Conservation (phyloP, 2,113 vertebrate species). For the Dasypus novemcinctus region DNA sequence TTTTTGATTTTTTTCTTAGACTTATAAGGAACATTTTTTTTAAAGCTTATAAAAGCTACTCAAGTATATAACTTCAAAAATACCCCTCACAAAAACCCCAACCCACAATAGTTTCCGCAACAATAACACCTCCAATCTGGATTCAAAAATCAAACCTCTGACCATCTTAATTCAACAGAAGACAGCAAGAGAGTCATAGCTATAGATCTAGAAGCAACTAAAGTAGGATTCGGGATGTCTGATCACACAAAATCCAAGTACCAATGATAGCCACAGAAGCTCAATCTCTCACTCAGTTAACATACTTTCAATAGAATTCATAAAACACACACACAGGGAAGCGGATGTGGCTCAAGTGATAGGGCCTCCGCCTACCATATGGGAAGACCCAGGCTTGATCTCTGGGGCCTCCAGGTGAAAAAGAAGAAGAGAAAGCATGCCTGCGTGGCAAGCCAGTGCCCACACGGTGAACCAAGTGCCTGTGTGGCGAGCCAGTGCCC, state of each 20-base stretch:
- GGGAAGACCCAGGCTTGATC: too few relatives aligned
- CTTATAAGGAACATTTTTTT: background rate
- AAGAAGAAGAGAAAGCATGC: too few relatives aligned
- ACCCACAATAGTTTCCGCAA: background rate
- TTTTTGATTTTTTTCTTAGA: too few relatives aligned
- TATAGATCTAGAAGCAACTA: background rate
- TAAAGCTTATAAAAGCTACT: conserved; percentile 37
- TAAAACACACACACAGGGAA: background rate
- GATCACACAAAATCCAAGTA: background rate
- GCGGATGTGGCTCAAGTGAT: too few relatives aligned
- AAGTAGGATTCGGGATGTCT: background rate
- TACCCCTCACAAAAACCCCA: background rate
- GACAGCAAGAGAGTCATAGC: background rate
- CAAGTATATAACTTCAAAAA: conserved; percentile 11
- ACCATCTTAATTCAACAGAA: background rate
- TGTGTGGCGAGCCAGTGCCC: too few relatives aligned
- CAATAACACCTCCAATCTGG: background rate
- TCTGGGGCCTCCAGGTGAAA: too few relatives aligned
- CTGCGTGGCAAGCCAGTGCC: too few relatives aligned
- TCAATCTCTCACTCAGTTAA: background rate
- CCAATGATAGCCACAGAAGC: background rate
- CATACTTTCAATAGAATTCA: background rate
- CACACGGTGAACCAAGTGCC: too few relatives aligned
- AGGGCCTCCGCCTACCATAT: too few relatives aligned
- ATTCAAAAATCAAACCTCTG: background rate